A percentile compares a stretch with the other conserved stretches of the same genome.
phyloP scores from a whole-genome alignment of 2,113 vertebrate genomes.

The Gnathonemus longibarbis region DNA sequence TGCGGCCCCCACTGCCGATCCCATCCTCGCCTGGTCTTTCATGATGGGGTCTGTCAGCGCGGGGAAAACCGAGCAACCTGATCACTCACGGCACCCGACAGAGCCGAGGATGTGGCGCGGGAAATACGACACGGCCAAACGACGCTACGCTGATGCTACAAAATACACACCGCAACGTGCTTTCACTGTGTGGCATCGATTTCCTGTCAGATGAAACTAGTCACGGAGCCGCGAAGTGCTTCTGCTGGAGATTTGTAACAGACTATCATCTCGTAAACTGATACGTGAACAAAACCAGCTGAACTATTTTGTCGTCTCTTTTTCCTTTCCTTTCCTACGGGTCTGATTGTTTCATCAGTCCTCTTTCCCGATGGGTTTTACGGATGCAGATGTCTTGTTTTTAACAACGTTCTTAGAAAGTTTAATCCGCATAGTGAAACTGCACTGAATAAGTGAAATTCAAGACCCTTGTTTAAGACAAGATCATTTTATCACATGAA shows the following conservation, averaged over 20 bases:
- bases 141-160: neutral
- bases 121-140: neutral
- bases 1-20: slow-evolving; percentile 59
- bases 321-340: neutral
- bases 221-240: neutral
- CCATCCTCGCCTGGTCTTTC: slow-evolving; percentile 70
- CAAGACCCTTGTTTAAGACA: neutral
- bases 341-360: neutral
- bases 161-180: neutral
- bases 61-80: neutral
- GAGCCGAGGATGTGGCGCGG: neutral
- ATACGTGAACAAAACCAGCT: neutral
- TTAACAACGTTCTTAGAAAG: neutral
- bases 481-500: neutral
- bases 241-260: neutral
- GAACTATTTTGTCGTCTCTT: neutral
- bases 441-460: neutral
- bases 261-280: neutral
- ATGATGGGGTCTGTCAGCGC: slow-evolving; percentile 62
- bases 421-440: neutral
- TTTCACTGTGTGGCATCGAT: neutral
- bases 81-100: neutral
- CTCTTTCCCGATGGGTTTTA: neutral
- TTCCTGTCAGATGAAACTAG: neutral
- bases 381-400: neutral